Conservation (phyloP, 2,797 vertebrate species). For the Catostomus latipinnis region DNA sequence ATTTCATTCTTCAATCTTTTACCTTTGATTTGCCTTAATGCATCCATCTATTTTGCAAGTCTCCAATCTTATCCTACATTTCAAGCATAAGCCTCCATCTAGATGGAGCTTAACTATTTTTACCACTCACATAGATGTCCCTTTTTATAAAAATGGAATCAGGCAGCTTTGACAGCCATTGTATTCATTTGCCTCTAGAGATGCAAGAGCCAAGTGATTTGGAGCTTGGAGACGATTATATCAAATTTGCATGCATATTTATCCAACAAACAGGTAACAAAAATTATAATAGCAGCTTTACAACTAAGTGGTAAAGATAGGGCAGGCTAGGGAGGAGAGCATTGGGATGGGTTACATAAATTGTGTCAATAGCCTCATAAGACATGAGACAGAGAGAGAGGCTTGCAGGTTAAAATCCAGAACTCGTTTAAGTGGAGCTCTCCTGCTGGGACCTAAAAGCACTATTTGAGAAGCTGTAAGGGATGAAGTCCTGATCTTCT, state of each 20-base stretch:
- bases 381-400: slow-evolving; percentile 63
- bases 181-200: neutral
- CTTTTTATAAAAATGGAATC: slow-evolving; percentile 52
- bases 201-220: neutral
- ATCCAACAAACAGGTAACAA: slow-evolving; percentile 71
- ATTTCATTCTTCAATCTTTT: slow-evolving; percentile 17
- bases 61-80: neutral
- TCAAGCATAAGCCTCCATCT: neutral
- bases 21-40: slow-evolving; percentile 10
- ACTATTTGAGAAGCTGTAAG: slow-evolving; percentile 31
- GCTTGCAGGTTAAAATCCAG: slow-evolving; percentile 39
- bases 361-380: slow-evolving; percentile 60
- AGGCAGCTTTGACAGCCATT: neutral
- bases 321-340: slow-evolving; percentile 21
- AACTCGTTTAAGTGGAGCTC: slow-evolving; percentile 47
- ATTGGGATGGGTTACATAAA: slow-evolving; percentile 59
- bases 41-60: neutral
- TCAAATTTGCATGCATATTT: slow-evolving; percentile 46
- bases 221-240: neutral
- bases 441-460: slow-evolving; percentile 54
- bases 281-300: slow-evolving; percentile 70
- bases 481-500: slow-evolving; percentile 29
- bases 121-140: neutral
- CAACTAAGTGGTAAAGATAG: slow-evolving; percentile 32
- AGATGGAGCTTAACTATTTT: neutral